These are phyloP conservation scores for Cynoglossus semilaevis DNA, from an alignment of 2,113 vertebrate species.

Conservation along the genomic window DNA sequence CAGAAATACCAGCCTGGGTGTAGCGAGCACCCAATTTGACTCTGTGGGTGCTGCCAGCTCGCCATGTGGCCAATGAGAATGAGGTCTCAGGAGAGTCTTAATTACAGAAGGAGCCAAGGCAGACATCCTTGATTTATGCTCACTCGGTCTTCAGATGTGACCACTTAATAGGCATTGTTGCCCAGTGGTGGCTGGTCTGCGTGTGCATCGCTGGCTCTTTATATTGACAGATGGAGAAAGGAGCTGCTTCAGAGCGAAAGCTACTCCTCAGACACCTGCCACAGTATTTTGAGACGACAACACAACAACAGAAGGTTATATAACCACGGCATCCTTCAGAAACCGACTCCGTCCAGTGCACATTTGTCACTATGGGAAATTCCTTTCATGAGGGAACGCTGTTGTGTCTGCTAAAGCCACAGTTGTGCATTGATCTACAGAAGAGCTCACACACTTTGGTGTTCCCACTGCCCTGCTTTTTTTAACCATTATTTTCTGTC, in stretches of 20 bases:
- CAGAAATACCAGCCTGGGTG: slow-evolving; percentile 74
- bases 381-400: slow-evolving; percentile 12
- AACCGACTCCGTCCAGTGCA: neutral
- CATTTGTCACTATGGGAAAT: slow-evolving; percentile 20
- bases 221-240: neutral
- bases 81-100: slow-evolving; percentile 66
- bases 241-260: neutral
- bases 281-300: neutral
- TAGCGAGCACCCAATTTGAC: slow-evolving; percentile 63
- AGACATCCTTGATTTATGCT: slow-evolving; percentile 64
- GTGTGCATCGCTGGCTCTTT: slow-evolving; percentile 20
- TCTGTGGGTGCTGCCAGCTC: slow-evolving; percentile 67
- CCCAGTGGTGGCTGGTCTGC: slow-evolving; percentile 23
- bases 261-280: slow-evolving; percentile 26
- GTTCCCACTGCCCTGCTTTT: slow-evolving; percentile 9
- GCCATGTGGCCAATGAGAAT: slow-evolving; percentile 59
- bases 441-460: slow-evolving; percentile 5
- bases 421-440: slow-evolving; percentile 10
- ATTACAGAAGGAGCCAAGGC: slow-evolving; percentile 67
- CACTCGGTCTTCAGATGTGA: slow-evolving; percentile 56
- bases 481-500: neutral
- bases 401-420: neutral
- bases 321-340: slow-evolving; percentile 6
- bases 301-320: neutral
- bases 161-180: slow-evolving; percentile 65